Conservation (phyloP, 2,113 vertebrate species). For the Holacanthus passer region DNA sequence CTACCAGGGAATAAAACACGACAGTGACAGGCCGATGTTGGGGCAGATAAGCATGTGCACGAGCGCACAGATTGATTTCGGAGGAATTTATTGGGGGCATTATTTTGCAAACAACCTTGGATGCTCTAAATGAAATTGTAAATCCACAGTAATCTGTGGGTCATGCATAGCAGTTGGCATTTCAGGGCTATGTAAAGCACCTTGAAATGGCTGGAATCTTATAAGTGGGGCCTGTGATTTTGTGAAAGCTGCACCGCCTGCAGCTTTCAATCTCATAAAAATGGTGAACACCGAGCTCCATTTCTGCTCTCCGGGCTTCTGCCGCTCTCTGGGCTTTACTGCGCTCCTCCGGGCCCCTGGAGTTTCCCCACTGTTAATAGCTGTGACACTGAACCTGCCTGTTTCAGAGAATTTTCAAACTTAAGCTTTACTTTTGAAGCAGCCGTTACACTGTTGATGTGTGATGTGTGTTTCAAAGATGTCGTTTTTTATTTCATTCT, state of each 20-base stretch:
- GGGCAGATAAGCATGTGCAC: constrained; percentile 8
- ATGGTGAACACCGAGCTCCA: background rate
- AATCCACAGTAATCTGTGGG: constrained; percentile 40
- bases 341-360: background rate
- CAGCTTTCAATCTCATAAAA: constrained; percentile 51
- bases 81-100: constrained; percentile 35
- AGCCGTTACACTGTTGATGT: background rate
- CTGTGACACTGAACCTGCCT: background rate
- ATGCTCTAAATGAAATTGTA: constrained; percentile 39
- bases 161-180: constrained; percentile 22
- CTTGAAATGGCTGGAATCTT: constrained; percentile 42
- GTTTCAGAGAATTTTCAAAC: constrained; percentile 7
- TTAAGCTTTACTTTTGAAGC: background rate
- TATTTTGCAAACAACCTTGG: constrained; percentile 48
- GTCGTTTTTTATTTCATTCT: background rate
- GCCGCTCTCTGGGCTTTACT: constrained; percentile 2
- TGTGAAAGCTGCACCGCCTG: constrained; percentile 23
- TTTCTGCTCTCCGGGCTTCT: constrained; percentile 3
- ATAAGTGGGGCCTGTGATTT: constrained; percentile 16
- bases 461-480: background rate
- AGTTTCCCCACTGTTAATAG: background rate
- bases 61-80: constrained; percentile 28
- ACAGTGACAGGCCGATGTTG: constrained; percentile 13
- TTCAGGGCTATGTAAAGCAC: constrained; percentile 44
- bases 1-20: background rate